phyloP scores from a whole-genome alignment of 2,113 vertebrate species.

The Cathartes aura region DNA sequence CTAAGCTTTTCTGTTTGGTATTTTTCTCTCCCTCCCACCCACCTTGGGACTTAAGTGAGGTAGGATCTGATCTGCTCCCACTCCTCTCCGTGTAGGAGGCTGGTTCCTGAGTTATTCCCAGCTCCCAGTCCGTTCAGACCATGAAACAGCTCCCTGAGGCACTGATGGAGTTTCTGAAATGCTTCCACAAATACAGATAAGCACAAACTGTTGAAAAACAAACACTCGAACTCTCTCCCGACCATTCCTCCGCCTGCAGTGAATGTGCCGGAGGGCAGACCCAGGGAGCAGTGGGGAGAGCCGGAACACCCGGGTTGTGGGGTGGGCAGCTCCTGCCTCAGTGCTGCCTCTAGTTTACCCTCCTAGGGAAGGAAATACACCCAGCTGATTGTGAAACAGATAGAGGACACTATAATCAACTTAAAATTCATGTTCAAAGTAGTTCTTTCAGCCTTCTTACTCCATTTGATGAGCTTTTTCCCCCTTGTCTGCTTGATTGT shows the following conservation, averaged over 20 bases:
- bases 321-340: not conserved
- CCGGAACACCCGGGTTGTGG: fast-evolving
- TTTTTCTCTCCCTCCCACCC: not conserved
- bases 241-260: not conserved
- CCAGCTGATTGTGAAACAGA: not conserved
- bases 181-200: not conserved
- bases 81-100: not conserved
- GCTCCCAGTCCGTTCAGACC: not conserved
- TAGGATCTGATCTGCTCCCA: not conserved
- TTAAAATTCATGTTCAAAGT: not conserved
- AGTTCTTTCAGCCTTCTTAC: not conserved
- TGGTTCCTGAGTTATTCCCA: not conserved
- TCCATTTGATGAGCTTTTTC: not conserved
- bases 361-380: not conserved
- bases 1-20: not conserved
- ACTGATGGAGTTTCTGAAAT: not conserved
- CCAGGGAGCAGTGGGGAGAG: not conserved
- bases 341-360: not conserved
- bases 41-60: not conserved
- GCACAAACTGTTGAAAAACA: not conserved
- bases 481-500: not conserved
- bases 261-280: not conserved
- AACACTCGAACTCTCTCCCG: not conserved
- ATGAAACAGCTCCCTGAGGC: not conserved
- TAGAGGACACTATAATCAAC: not conserved